Base-by-base conservation (phyloP, 1,140 invertebrate species). In the Brachionus sp. region DNA sequence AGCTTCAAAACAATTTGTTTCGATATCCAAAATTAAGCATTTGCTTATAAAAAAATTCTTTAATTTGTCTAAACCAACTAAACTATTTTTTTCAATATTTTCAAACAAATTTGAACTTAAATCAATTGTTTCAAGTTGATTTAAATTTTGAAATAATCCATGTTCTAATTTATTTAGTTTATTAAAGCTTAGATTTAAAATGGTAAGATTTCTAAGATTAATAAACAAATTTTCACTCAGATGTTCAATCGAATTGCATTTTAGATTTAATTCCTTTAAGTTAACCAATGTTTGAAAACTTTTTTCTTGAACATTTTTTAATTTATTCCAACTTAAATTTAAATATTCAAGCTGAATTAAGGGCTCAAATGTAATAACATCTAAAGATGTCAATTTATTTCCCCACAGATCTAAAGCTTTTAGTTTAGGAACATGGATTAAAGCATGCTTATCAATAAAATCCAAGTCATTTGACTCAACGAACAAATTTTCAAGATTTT, bases 251-350 rank as follows among this genome's bases (percentile, higher is more conserved):
- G 33, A 39, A 39, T 70, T 70, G n/a, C 35, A 39, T 33, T 70
- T 70, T 3, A 70, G 9, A 70, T 37, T 70, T 19, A 70, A 39
- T 16, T 39, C 33, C 16, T 39, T 70, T 70, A 70, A 39, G 39
- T 70, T 70, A 39, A 39, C 9, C n/a, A 70, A 70, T 1, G 9
- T 39, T 39, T 39, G n/a, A 16, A 70, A 70, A n/a, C 33, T 19
- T 6, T 19, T 37, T n/a, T 4, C 2, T 19, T 70, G 3, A 5
- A 70, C 19, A 7, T 19, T 19, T 19, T 7, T 16, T 37, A 70
- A 39, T 70, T 70, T 70, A 39, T 70, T 70, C 29, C 29, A 70
- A 70, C 66, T 70, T 1, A 70, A 5, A 39, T 39, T 70, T 33
- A 70, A 70, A 37, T 19, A 19, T 70, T 70, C 66, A 39, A 70